Percentiles rank a stretch among this genome's conserved stretches.
These are phyloP conservation scores for Acipenser ruthenus DNA, from an alignment of 2,797 vertebrate species.

Conservation along the genomic window DNA sequence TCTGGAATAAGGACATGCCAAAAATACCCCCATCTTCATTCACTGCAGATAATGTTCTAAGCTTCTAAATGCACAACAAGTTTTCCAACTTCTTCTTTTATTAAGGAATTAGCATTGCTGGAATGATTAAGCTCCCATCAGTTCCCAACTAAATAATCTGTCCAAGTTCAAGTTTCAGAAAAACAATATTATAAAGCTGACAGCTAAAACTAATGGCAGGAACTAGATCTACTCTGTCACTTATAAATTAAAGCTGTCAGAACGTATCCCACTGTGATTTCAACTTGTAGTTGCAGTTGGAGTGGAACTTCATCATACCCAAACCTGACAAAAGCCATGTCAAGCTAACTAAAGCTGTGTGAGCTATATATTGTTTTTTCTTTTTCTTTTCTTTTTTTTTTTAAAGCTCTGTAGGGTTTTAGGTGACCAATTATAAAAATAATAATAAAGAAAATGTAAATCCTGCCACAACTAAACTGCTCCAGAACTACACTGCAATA, in stretches of 20 bases:
- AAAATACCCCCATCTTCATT: conserved; percentile 1
- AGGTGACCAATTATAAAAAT: too few relatives aligned
- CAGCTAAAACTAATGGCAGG: conserved; percentile 14
- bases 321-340: too few relatives aligned
- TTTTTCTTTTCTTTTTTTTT: too few relatives aligned
- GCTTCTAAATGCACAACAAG: conserved; percentile 17
- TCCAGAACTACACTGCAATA: too few relatives aligned
- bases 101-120: conserved; percentile 18
- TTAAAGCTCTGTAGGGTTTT: too few relatives aligned
- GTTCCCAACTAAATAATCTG: conserved; percentile 8
- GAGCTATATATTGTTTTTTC: too few relatives aligned
- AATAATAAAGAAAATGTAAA: too few relatives aligned
- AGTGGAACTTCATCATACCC: too few relatives aligned
- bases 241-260: conserved; percentile 11
- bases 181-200: conserved; percentile 3
- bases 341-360: too few relatives aligned
- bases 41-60: background rate
- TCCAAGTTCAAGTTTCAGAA: conserved; percentile 8
- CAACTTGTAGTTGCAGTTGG: background rate
- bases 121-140: conserved; percentile 16
- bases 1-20: conserved; percentile 6
- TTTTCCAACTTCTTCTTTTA: conserved; percentile 9
- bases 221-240: background rate
- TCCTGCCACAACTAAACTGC: too few relatives aligned
- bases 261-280: background rate